Evolutionary conservation across 2,797 vertebrate species (phyloP), one percentile per base, ranked within the genome.

Genomic region (Lithobates pipiens): DNA sequence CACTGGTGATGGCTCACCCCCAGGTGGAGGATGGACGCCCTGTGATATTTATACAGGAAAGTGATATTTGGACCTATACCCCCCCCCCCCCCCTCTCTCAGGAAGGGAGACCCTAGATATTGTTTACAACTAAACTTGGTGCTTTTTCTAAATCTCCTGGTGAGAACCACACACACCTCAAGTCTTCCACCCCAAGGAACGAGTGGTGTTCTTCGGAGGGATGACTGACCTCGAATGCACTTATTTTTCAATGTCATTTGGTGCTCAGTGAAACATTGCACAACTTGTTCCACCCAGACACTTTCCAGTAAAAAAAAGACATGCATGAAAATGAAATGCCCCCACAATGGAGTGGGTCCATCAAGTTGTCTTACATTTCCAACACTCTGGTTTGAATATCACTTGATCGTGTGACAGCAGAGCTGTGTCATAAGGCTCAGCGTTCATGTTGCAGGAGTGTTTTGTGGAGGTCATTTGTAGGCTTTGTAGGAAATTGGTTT

Each of bases 61-160:
- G 36, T 77, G 77, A 82, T 76, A 36, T 25, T 77, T n/a, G 42
- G 75, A 69, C 46, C 70, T 68, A 23, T 44, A 29, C 29, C 29
- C 29, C 29, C 29, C 29, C 29, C 29, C 29, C 73, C 76, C 71
- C 46, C 50, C 85, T 82, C 85, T 77, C 79, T 74, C 80, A 70
- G 85, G 80, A 83, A 82, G 85, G 76, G 81, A 83, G 85, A 79
- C 69, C 61, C n/a, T n/a, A 21, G 42, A 68, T 63, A 67, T 74
- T 79, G 85, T 87, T 87, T 83, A 87, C 85, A 87, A 67, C 44
- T 46, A 34, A 83, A 72, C 44, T 83, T 87, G 76, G 80, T 86
- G 85, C 85, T 86, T 32, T 6, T 77, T 80, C 39, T 71, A 16
- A 75, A 83, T 87, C 85, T 87, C 85, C 85, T 87, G 85, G 85